Percentiles rank a stretch among this genome's conserved stretches.
phyloP scores from a whole-genome alignment of 1,140 invertebrate species.

The Capitella teleta region DNA sequence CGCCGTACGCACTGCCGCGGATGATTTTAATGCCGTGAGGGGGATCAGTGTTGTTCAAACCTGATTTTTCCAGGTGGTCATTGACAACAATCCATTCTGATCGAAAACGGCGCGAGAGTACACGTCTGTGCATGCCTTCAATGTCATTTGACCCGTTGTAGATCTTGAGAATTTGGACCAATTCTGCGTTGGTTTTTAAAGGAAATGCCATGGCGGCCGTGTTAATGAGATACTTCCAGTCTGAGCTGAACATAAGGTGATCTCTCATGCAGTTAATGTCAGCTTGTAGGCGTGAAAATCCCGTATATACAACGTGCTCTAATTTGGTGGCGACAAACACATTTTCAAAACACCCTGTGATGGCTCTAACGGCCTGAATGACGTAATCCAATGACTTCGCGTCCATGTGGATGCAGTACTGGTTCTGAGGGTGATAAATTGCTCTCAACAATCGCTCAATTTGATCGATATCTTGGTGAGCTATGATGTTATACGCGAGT shows the following conservation, averaged over 20 bases:
- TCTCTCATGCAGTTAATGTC: constrained; percentile 19
- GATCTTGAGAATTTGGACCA: constrained; percentile 25
- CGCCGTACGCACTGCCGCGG: constrained; percentile 30
- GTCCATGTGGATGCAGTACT: constrained; percentile 39
- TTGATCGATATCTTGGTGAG: constrained; percentile 23
- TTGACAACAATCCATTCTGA: constrained; percentile 16
- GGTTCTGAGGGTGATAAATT: constrained; percentile 36
- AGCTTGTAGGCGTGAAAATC: constrained; percentile 15
- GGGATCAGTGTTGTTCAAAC: constrained; percentile 13
- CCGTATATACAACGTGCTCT: constrained; percentile 12
- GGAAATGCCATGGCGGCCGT: constrained; percentile 27
- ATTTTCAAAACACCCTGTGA: constrained; percentile 17
- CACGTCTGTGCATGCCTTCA: constrained; percentile 13
- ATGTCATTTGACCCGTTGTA: constrained; percentile 27
- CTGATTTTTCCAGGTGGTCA: constrained; percentile 13
- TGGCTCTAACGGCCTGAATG: constrained; percentile 16
- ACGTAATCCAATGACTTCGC: constrained; percentile 15
- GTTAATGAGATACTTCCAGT: constrained; percentile 26
- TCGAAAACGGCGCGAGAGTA: constrained; percentile 9
- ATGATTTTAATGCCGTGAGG: constrained; percentile 25
- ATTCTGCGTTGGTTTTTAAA: constrained; percentile 28
- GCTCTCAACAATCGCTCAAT: constrained; percentile 27
- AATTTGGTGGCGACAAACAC: constrained; percentile 12
- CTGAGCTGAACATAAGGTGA: constrained; percentile 9
- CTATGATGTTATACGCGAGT: constrained; percentile 21